Evolutionary conservation across 2,113 vertebrate species (phyloP), one percentile per base, ranked within the genome.

Genomic region (Puma concolor): DNA sequence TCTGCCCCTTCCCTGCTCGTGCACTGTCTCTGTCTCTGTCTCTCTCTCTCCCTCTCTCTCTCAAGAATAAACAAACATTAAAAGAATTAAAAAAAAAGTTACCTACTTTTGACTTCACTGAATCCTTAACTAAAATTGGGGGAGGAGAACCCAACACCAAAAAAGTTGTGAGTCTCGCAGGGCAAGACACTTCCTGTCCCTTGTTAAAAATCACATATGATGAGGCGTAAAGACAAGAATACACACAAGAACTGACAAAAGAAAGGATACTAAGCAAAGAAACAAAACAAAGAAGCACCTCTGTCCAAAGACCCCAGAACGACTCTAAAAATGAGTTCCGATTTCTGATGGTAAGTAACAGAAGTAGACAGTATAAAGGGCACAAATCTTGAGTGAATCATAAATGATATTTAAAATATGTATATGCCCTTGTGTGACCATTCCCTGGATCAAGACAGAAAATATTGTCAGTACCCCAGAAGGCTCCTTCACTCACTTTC

Each of bases 191-290:
- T 67, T 96, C 23, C 50, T 7, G 5, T 25, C 11, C 44, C 38
- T 84, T 81, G 85, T 85, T 66, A 94, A 85, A 90, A 90, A 63
- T 57, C 95, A 88, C 87, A 19, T 13, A 50, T 25, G 66, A 81
- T 5, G 19, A 93, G 64, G 91, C 91, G 88, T 41, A 60, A 93
- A 88, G 95, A 91, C 33, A 77, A 88, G 85, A 95, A 96, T 91
- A 91, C 3, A 77, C 0, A 6, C 25, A 66, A 44, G 33, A 52
- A 23, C 12, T 10, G 33, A 81, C 25, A 66, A 84, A 50, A 60
- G 76, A 33, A 27, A 85, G n/a, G 48, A 77, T 67, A 41, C 38
- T 1, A 66, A 79, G 8, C 31, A 60, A 71, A 86, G 79, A 64
- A 36, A 64, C 13, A 72, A 19, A n/a, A 48, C 25, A 27, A 63